Base-by-base conservation (phyloP, 2,113 vertebrate genomes). In the Artemisiospiza belli region DNA sequence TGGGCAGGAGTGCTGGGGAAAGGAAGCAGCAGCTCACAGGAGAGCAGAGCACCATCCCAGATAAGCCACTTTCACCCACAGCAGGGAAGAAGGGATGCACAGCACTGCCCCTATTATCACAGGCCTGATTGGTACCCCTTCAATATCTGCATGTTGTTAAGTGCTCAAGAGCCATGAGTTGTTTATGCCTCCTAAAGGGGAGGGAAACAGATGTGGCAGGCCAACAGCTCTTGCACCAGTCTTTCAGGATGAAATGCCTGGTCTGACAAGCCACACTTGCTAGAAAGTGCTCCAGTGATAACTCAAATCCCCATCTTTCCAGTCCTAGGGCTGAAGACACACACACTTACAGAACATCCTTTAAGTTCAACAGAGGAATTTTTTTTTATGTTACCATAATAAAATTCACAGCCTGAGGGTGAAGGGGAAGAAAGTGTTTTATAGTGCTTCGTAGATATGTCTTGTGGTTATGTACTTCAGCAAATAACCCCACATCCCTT, bases 121-220 rank as follows among this genome's bases (percentile, higher is more conserved):
- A 39, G 28, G 15, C 28, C 39, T 6, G 1, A 30, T 0, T 54
- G 19, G 66, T 27, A 62, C 15, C 51, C 31, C n/a, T 47, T 77
- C 17, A 12, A 3, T 30, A 83, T 12, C 49, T 35, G 28, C 73
- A 54, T 4, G 5, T 6, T 41, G 72, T 0, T 63, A 54, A 58
- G 43, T 51, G 55, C 79, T 84, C 22, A 27, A 68, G 54, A 76
- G 47, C 31, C 27, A 2, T 11, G 10, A 0, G 0, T 9, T 57
- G 14, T 46, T 77, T 47, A 46, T 19, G 33, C 44, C 55, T 57
- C 51, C 43, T 43, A 15, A 31, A 11, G 4, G 27, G 19, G 28
- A 83, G 58, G 43, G 21, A 27, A 39, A 23, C 27, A 76, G n/a
- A 49, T 31, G 12, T 22, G 39, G 41, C 75, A 82, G 49, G 35